Base-by-base conservation (phyloP, 2,797 vertebrate species). In the Prionace glauca region DNA sequence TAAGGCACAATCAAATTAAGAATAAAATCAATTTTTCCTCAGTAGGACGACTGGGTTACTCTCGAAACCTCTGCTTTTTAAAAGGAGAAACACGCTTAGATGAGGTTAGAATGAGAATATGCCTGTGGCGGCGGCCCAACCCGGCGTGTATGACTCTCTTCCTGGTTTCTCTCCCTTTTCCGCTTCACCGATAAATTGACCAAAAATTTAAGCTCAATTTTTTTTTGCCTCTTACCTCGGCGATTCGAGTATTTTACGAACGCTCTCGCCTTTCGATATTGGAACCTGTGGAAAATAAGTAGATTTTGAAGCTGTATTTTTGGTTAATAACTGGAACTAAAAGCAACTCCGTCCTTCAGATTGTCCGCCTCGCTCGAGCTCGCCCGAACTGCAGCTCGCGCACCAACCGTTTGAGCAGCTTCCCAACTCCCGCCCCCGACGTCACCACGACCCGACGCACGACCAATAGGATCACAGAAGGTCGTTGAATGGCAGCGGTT, bases 161-260 rank as follows among this genome's bases (percentile, higher is more conserved):
- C 88, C 88, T 91, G 88, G 88, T 91, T 91, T 67, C 88, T 67
- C 88, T 67, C 60, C 88, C 62, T 67, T 92, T 41, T 92, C 90
- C 62, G 90, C 62, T 29, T 92, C 65, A n/a, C 29, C 60, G 20
- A 9, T n/a, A 36, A 91, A 90, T 32, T 4, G 56, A 32, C 87
- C 24, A 32, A 24, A 90, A 84, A 45, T 11, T 11, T 20, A 41
- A 32, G 22, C 8, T 67, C 2, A 3, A 56, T 88, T 92, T 92
- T 20, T 67, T 65, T 36, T 41, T 69, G 60, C 36, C 65, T 69
- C 90, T 92, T 69, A 92, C 62, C 90, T 92, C 62, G 20, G 90
- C 8, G 62, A 36, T 69, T 41, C 90, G 36, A 20, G 65, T 20
- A 8, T 22, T 92, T 67, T 67, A 36, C 62, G 29, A 91, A n/a